These are phyloP conservation scores for Typhlichthys eigenmanni DNA, from an alignment of 2,797 vertebrate species.

Conservation along the genomic window DNA sequence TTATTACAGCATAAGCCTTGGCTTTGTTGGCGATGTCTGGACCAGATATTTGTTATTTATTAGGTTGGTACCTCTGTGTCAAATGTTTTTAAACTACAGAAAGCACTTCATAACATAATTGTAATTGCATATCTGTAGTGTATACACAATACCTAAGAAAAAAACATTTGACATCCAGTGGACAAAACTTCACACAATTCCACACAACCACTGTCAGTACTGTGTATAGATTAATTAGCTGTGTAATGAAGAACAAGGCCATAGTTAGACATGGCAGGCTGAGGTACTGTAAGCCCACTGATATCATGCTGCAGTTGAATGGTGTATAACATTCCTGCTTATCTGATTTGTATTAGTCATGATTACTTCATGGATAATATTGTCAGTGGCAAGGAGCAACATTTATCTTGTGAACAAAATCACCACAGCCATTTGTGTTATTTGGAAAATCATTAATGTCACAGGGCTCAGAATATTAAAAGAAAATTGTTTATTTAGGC, in stretches of 20 bases:
- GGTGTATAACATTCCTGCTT: slow-evolving; percentile 43
- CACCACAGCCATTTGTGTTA: slow-evolving; percentile 34
- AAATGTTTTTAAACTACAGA: too few relatives aligned
- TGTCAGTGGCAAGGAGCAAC: slow-evolving; percentile 45
- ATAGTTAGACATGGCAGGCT: neutral
- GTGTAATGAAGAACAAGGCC: too few relatives aligned
- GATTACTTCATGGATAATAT: slow-evolving; percentile 53
- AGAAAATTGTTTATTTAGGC: slow-evolving; percentile 4
- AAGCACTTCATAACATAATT: too few relatives aligned
- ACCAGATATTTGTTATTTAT: neutral
- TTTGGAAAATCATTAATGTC: slow-evolving; percentile 29
- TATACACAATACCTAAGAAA: too few relatives aligned
- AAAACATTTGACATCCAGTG: too few relatives aligned
- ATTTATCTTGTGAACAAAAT: slow-evolving; percentile 34
- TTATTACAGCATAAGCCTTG: neutral
- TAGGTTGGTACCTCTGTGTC: too few relatives aligned
- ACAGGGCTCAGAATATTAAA: slow-evolving; percentile 38
- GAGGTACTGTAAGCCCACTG: slow-evolving; percentile 5
- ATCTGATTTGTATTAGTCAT: slow-evolving; percentile 37
- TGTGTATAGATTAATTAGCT: too few relatives aligned
- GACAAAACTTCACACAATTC: too few relatives aligned
- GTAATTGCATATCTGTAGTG: too few relatives aligned
- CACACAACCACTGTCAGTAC: too few relatives aligned
- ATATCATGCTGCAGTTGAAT: slow-evolving; percentile 14
- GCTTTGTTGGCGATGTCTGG: neutral